Percentiles rank a stretch among this genome's conserved stretches.
These are phyloP conservation scores for Danio kyathit DNA, from an alignment of 2,797 vertebrate genomes.

Conservation along the genomic window DNA sequence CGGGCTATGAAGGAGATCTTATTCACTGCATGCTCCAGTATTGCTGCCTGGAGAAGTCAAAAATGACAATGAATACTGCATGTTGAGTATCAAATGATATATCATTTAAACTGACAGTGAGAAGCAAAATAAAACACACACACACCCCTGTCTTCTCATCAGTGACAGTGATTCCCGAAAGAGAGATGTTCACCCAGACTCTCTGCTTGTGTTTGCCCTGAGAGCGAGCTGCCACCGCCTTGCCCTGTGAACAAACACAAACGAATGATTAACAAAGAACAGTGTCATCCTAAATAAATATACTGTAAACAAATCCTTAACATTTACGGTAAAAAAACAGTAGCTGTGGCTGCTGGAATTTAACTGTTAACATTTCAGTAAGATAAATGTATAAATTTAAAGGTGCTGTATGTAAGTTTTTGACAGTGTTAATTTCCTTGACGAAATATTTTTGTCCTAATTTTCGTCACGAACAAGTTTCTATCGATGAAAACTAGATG, in stretches of 20 bases:
- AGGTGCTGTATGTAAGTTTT: no score
- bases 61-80: background rate
- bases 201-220: constrained; percentile 80
- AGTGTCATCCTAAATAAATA: background rate
- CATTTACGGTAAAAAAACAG: no score
- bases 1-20: constrained; percentile 98
- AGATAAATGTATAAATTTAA: no score
- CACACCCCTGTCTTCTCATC: constrained; percentile 79
- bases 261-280: background rate
- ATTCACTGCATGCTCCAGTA: constrained; percentile 94
- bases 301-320: no score
- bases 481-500: no score
- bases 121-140: background rate
- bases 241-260: constrained; percentile 66
- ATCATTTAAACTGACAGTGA: no score
- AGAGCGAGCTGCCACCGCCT: constrained; percentile 72
- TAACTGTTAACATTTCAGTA: no score
- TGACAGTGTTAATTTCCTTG: no score
- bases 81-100: background rate
- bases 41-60: constrained; percentile 84
- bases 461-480: no score
- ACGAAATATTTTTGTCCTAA: no score
- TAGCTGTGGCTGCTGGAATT: no score
- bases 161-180: constrained; percentile 72
- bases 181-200: constrained; percentile 79